Evolutionary conservation across 2,797 vertebrate genomes (phyloP).

Genomic region (Halcyon badia): DNA sequence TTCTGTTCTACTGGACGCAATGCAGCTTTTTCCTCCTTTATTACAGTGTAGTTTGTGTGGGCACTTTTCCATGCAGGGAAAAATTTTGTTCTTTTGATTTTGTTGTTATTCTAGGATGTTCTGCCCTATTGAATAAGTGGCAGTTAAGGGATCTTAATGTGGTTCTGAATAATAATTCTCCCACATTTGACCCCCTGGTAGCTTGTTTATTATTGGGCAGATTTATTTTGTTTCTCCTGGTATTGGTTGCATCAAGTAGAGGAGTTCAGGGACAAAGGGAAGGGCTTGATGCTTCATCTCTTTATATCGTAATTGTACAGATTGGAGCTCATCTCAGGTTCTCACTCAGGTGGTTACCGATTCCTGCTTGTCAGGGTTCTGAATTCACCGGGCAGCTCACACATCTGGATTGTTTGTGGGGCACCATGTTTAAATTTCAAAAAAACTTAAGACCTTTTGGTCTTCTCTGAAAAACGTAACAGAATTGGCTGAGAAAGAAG

Average conservation of each 20-base stretch:
- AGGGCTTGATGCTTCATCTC: background rate
- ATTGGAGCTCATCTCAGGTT: background rate
- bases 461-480: background rate
- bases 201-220: background rate
- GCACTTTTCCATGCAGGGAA: background rate
- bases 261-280: background rate
- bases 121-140: background rate
- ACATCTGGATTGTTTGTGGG: background rate
- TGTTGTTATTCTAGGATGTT: background rate
- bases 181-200: background rate
- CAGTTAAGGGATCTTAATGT: background rate
- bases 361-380: background rate
- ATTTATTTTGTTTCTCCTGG: background rate
- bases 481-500: background rate
- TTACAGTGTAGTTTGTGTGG: background rate
- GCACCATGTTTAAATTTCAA: background rate
- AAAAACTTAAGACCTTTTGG: background rate
- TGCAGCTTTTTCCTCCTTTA: background rate
- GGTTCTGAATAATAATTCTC: background rate
- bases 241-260: background rate
- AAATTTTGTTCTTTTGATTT: background rate
- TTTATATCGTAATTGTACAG: accelerated
- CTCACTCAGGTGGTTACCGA: background rate
- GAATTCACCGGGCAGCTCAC: background rate
- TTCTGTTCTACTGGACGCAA: background rate